Evolutionary conservation across 2,113 vertebrate genomes (phyloP).

Genomic region (Siniperca knerii): DNA sequence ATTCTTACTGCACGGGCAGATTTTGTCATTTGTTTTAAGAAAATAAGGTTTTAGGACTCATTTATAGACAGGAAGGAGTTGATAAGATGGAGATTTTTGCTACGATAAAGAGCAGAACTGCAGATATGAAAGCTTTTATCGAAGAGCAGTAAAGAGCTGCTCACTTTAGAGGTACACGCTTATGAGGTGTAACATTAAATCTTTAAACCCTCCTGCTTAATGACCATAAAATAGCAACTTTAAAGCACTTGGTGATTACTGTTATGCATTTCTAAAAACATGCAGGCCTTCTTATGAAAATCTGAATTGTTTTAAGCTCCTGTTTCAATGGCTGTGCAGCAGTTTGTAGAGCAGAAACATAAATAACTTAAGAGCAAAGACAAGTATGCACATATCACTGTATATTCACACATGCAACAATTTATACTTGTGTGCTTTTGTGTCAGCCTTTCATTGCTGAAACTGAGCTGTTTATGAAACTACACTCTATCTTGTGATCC

Average conservation of each 20-base stretch:
- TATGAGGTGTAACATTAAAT: constrained; percentile 47
- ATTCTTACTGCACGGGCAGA: not conserved
- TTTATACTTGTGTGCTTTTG: constrained; percentile 8
- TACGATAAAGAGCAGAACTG: not conserved
- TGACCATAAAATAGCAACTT: constrained; percentile 18
- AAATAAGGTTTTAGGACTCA: not conserved
- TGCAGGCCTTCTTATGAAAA: constrained; percentile 28
- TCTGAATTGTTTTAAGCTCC: not conserved
- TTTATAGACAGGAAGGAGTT: not conserved
- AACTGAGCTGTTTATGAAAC: constrained; percentile 61
- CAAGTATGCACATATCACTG: not conserved
- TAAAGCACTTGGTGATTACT: not conserved
- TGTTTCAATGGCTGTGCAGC: not conserved
- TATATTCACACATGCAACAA: constrained; percentile 5
- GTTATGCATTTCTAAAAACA: constrained; percentile 15
- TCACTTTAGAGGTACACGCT: constrained; percentile 31
- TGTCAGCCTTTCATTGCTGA: constrained; percentile 33
- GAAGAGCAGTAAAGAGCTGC: constrained; percentile 14
- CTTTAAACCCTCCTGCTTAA: not conserved
- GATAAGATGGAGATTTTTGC: constrained; percentile 9
- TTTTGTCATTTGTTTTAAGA: constrained; percentile 3
- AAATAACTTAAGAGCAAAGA: not conserved
- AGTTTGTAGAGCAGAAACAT: not conserved
- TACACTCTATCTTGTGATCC: not conserved
- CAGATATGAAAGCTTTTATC: constrained; percentile 46